phyloP scores from a whole-genome alignment of 2,797 vertebrate genomes.

The Sebastes paucispinis region DNA sequence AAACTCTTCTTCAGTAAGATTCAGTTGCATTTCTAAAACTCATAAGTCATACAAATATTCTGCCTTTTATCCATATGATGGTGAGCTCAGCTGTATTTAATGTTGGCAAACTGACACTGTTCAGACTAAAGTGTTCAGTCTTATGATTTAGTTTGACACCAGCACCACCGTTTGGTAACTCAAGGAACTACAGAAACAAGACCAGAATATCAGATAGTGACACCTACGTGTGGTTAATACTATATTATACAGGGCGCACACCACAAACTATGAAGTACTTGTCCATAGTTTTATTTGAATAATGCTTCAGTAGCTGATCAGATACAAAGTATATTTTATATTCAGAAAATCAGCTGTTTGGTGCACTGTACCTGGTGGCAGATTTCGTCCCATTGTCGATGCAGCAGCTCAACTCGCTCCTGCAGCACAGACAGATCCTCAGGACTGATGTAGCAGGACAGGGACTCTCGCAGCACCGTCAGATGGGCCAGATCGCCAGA shows the following conservation, averaged over 20 bases:
- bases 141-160: not conserved
- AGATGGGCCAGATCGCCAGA: slow-evolving; percentile 89
- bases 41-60: not conserved
- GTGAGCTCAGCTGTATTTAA: not conserved
- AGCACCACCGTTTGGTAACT: slow-evolving; percentile 28
- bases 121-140: not conserved
- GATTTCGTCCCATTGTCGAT: slow-evolving; percentile 96
- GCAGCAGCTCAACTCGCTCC: slow-evolving; percentile 92
- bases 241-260: not conserved
- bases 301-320: not conserved
- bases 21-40: not conserved
- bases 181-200: slow-evolving; percentile 22
- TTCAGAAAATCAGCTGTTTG: not conserved
- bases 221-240: not conserved
- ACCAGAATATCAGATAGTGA: not conserved
- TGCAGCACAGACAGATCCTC: slow-evolving; percentile 92
- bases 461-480: slow-evolving; percentile 84
- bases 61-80: not conserved
- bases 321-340: not conserved
- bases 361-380: slow-evolving; percentile 89
- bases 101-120: not conserved
- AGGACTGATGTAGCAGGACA: slow-evolving; percentile 85
- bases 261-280: not conserved
- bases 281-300: not conserved
- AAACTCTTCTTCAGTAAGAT: not conserved